phyloP scores from a whole-genome alignment of 2,113 vertebrate species.

The Poecile atricapillus region DNA sequence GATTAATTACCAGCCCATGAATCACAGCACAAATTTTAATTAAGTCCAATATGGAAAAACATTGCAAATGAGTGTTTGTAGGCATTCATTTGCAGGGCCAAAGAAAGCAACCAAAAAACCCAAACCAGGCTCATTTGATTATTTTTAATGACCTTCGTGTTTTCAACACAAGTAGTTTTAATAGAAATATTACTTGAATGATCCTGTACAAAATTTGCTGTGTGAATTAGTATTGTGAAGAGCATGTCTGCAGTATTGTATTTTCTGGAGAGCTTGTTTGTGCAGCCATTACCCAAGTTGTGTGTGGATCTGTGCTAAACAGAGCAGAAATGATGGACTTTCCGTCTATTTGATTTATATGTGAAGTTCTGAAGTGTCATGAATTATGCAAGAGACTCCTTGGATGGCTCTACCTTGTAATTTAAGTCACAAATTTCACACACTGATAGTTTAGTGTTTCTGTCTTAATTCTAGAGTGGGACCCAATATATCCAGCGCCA shows the following conservation, averaged over 20 bases:
- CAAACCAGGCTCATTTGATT: neutral
- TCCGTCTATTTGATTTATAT: neutral
- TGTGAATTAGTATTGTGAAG: neutral
- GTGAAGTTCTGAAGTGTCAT: neutral
- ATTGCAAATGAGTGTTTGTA: neutral
- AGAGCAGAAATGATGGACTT: constrained; percentile 14
- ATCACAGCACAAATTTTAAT: neutral
- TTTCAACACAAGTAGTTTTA: neutral
- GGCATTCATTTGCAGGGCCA: neutral
- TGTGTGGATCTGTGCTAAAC: neutral
- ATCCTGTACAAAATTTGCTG: neutral
- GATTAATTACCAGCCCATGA: neutral
- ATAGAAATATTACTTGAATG: neutral
- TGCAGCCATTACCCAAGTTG: neutral
- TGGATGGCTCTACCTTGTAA: neutral
- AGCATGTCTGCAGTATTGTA: neutral
- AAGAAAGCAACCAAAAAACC: neutral
- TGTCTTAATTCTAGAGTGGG: constrained; percentile 10
- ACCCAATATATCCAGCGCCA: neutral
- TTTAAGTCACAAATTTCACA: constrained; percentile 11
- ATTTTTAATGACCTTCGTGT: neutral
- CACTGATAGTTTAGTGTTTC: neutral
- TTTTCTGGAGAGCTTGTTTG: neutral
- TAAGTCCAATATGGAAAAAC: neutral
- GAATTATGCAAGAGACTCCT: constrained; percentile 17